These are phyloP conservation scores for Naja naja DNA, from an alignment of 2,113 vertebrate species.

Conservation along the genomic window DNA sequence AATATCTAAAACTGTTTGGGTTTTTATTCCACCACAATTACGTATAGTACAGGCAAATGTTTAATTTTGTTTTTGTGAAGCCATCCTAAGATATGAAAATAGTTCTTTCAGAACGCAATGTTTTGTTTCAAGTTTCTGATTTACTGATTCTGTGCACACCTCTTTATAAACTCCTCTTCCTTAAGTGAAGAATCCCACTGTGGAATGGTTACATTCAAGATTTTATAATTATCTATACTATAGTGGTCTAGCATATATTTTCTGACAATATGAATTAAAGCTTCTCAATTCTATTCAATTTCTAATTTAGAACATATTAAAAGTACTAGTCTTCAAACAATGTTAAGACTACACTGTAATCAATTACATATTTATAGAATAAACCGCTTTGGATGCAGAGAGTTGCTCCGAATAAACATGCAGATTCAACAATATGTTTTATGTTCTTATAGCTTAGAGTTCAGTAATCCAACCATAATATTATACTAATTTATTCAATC, in stretches of 20 bases:
- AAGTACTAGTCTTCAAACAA: background rate
- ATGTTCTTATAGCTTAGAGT: background rate
- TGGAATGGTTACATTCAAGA: background rate
- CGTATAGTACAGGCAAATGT: background rate
- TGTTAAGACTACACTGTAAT: background rate
- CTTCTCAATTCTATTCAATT: background rate
- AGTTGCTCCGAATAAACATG: background rate
- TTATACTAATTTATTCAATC: background rate
- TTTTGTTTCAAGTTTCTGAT: background rate
- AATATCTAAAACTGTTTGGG: background rate
- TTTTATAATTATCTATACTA: background rate
- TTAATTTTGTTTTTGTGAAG: background rate
- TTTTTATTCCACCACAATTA: background rate
- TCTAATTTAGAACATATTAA: background rate
- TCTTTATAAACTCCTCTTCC: background rate
- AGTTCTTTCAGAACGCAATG: background rate
- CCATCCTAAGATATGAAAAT: background rate
- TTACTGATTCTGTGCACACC: background rate
- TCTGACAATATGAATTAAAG: background rate
- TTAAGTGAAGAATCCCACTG: background rate
- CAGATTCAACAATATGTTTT: background rate
- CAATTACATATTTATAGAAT: background rate
- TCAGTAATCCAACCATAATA: background rate
- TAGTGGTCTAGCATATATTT: background rate
- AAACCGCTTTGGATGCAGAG: background rate